Evolutionary conservation across 2,113 vertebrate genomes (phyloP).

Genomic region (Colistium nudipinnis): DNA sequence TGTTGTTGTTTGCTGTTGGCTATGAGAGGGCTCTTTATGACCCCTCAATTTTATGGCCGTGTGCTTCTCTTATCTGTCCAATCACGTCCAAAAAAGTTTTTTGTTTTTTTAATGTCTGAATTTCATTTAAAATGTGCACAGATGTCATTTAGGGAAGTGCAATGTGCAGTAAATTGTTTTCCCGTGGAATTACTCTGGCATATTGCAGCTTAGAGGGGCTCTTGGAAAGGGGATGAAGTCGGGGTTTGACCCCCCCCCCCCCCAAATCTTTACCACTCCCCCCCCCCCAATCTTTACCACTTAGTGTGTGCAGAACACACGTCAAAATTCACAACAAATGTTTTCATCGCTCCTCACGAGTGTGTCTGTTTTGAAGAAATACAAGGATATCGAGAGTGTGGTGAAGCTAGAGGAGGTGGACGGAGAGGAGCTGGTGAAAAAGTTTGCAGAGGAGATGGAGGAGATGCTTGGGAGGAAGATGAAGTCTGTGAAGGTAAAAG

Average conservation of each 20-base stretch:
- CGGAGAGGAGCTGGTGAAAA: slow-evolving; percentile 90
- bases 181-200: background rate
- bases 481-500: slow-evolving; percentile 89
- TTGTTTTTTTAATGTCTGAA: too few species aligned
- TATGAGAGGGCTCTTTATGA: slow-evolving; percentile 3
- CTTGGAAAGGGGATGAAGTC: slow-evolving; percentile 16
- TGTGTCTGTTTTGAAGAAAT: slow-evolving; percentile 83
- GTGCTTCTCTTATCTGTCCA: slow-evolving; percentile 1
- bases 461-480: slow-evolving; percentile 94
- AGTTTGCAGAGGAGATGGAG: slow-evolving; percentile 94
- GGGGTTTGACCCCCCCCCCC: slow-evolving; percentile 21
- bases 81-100: too few species aligned
- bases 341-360: too few species aligned
- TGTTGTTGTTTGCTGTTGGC: background rate
- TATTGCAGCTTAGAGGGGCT: slow-evolving; percentile 32
- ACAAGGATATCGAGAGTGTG: slow-evolving; percentile 89
- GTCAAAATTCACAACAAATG: too few species aligned
- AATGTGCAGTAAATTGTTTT: background rate
- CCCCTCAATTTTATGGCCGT: slow-evolving; percentile 8
- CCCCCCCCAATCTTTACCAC: too few species aligned
- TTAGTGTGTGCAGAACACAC: too few species aligned
- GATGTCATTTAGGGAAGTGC: slow-evolving; percentile 7
- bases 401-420: slow-evolving; percentile 92
- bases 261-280: too few species aligned
- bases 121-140: slow-evolving; percentile 7